Evolutionary conservation across 2,113 vertebrate species (phyloP).

Genomic region (Saguinus midas): DNA sequence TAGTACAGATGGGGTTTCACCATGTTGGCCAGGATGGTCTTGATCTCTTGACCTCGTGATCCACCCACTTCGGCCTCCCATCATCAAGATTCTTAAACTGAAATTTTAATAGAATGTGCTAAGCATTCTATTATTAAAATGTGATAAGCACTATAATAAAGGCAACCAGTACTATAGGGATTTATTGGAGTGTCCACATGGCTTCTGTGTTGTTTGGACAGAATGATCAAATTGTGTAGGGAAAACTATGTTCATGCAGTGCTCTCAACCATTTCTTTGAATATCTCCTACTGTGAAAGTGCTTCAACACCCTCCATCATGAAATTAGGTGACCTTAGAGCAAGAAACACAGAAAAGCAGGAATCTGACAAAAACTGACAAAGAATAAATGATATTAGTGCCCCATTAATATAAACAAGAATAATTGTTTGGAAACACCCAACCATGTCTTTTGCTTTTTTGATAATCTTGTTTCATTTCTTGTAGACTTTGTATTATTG

Average conservation of each 20-base stretch:
- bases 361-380: neutral
- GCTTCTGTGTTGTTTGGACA: neutral
- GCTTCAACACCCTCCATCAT: neutral
- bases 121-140: neutral
- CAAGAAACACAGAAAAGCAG: neutral
- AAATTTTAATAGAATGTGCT: neutral
- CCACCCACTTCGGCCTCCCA: neutral
- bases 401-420: neutral
- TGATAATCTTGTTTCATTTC: neutral
- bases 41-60: too few species aligned
- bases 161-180: accelerated
- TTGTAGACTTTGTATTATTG: neutral
- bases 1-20: too few species aligned
- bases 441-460: neutral
- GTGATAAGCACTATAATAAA: neutral
- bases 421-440: neutral
- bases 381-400: neutral
- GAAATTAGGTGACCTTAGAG: neutral
- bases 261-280: neutral
- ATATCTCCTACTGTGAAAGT: neutral
- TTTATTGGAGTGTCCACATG: accelerated
- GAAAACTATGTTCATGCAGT: neutral
- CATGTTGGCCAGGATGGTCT: too few species aligned
- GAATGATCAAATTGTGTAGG: neutral
- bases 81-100: neutral